Evolutionary conservation across 2,797 vertebrate genomes (phyloP).

Genomic region (Chaenodraco wilsoni): DNA sequence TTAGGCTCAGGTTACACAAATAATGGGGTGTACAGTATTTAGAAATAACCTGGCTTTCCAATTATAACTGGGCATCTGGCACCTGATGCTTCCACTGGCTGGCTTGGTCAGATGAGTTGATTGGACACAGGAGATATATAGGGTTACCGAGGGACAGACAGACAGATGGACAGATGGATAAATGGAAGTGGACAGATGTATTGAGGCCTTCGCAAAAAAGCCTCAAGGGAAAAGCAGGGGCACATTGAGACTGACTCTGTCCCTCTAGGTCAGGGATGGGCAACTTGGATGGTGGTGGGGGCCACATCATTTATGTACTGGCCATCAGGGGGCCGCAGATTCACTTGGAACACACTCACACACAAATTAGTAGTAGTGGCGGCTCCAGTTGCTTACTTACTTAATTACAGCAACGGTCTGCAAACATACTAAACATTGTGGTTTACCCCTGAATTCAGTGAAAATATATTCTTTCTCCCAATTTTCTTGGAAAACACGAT

Average conservation of each 20-base stretch:
- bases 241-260: constrained; percentile 34
- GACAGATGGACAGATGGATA: constrained; percentile 69
- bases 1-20: constrained; percentile 10
- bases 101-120: constrained; percentile 70
- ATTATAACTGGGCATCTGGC: constrained; percentile 59
- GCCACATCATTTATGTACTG: too few relatives aligned
- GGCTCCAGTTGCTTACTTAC: too few relatives aligned
- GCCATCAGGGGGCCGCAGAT: too few relatives aligned
- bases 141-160: constrained; percentile 68
- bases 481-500: too few relatives aligned
- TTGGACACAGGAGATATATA: constrained; percentile 70
- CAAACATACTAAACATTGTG: too few relatives aligned
- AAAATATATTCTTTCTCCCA: too few relatives aligned
- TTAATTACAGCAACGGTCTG: too few relatives aligned
- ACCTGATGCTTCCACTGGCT: constrained; percentile 52
- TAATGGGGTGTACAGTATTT: constrained; percentile 39
- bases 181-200: constrained; percentile 73
- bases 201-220: constrained; percentile 41
- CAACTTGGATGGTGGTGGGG: too few relatives aligned
- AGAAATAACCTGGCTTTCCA: constrained; percentile 52
- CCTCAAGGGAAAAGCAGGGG: constrained; percentile 44
- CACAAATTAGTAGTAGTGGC: too few relatives aligned
- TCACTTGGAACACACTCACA: too few relatives aligned
- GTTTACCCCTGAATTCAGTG: too few relatives aligned
- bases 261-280: constrained; percentile 27